Percentiles rank a stretch among this genome's conserved stretches.
phyloP scores from a whole-genome alignment of 2,113 vertebrate species.

The Puntigrus tetrazona region DNA sequence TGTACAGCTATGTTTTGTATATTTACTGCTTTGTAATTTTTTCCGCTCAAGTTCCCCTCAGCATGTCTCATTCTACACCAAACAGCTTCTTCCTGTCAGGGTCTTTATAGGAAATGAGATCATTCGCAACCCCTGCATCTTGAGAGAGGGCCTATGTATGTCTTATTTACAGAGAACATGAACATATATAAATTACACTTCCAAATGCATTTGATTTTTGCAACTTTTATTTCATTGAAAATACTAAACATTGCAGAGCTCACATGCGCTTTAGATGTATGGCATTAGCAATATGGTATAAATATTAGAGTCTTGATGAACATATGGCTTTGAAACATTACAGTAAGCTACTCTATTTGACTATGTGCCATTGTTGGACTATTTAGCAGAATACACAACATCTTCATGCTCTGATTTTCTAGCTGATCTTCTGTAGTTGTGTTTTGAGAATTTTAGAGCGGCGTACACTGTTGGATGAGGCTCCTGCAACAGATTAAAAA shows the following conservation, averaged over 20 bases:
- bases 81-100: slow-evolving; percentile 16
- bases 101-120: slow-evolving; percentile 33
- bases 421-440: background rate
- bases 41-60: slow-evolving; percentile 8
- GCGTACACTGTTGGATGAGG: background rate
- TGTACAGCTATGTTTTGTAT: background rate
- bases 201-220: background rate
- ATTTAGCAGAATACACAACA: slow-evolving; percentile 12
- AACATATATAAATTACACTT: background rate
- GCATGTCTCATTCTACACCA: slow-evolving; percentile 3
- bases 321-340: background rate
- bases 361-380: background rate
- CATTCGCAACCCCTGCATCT: background rate
- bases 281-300: background rate
- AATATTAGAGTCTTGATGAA: background rate
- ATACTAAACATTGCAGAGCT: background rate
- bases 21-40: background rate
- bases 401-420: background rate
- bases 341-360: background rate
- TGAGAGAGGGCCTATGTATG: background rate
- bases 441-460: background rate
- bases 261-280: background rate
- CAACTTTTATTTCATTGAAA: background rate
- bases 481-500: background rate
- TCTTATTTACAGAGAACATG: background rate